Percentiles rank a stretch among this genome's conserved stretches.
phyloP scores from a whole-genome alignment of 2,888 invertebrate genomes.

The Tuta absoluta region DNA sequence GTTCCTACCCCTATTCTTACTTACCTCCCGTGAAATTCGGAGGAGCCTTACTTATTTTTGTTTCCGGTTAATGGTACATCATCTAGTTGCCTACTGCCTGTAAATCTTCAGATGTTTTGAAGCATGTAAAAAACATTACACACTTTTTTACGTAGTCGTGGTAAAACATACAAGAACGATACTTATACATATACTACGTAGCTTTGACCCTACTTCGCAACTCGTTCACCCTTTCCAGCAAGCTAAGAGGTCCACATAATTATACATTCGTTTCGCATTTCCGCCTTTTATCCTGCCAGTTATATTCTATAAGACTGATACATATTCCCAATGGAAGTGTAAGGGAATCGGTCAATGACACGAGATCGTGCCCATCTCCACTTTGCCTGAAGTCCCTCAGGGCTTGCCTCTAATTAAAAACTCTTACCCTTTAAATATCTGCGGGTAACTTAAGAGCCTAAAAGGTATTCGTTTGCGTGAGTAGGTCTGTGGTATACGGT shows the following conservation, averaged over 20 bases:
- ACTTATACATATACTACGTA: background rate
- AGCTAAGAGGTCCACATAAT: background rate
- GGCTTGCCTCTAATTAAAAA: conserved; percentile 2
- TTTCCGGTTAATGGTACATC: too few species aligned
- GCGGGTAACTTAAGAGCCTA: background rate
- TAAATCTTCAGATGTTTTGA: too few species aligned
- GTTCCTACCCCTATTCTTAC: too few species aligned
- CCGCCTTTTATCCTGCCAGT: background rate
- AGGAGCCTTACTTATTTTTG: too few species aligned
- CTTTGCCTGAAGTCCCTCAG: background rate
- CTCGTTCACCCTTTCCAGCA: background rate
- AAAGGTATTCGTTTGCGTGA: background rate
- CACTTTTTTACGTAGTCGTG: too few species aligned
- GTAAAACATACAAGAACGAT: too few species aligned
- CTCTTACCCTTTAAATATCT: background rate
- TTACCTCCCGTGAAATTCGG: too few species aligned
- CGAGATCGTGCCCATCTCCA: background rate
- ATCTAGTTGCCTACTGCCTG: too few species aligned
- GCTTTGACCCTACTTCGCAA: conserved; percentile 6
- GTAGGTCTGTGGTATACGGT: background rate
- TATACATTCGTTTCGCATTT: conserved; percentile 1
- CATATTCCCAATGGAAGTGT: background rate
- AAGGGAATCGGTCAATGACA: background rate
- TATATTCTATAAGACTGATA: background rate
- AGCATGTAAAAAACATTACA: too few species aligned